Conservation (phyloP, 1,140 invertebrate species). For the Cyphomyrmex costatus region DNA sequence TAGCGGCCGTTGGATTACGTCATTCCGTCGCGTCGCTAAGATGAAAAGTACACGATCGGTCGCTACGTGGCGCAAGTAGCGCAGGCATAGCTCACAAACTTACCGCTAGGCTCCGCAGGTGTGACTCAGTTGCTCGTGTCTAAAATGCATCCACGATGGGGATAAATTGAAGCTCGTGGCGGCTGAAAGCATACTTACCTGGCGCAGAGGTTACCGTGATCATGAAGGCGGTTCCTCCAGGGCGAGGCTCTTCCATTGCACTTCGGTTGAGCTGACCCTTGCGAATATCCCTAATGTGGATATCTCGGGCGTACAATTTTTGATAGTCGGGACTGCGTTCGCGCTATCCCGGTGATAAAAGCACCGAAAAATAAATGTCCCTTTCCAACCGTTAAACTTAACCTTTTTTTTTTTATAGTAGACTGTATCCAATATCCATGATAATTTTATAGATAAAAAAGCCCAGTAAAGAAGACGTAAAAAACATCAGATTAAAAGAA, state of each 20-base stretch:
- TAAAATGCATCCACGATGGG: not conserved
- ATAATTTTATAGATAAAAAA: no score
- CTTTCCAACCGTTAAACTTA: no score
- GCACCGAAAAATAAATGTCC: not conserved
- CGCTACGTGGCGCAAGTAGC: not conserved
- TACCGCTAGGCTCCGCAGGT: conserved; percentile 32
- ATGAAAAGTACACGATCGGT: not conserved
- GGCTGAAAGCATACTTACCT: conserved; percentile 76
- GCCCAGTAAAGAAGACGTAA: no score
- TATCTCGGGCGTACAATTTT: conserved; percentile 78
- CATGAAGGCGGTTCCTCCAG: conserved; percentile 90
- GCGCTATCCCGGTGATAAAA: conserved; percentile 72
- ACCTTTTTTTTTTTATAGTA: no score
- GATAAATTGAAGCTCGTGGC: not conserved
- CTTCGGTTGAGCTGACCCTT: conserved; percentile 88
- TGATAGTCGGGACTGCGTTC: conserved; percentile 85
- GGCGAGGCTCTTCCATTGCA: conserved; percentile 89
- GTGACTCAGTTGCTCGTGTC: conserved; percentile 9
- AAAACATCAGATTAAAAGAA: no score
- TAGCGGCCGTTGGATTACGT: no score
- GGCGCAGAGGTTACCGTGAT: conserved; percentile 89
- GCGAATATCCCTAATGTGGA: conserved; percentile 77
- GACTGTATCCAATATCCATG: no score
- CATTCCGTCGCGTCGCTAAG: no score
- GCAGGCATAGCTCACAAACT: conserved; percentile 16